A percentile compares a stretch with the other conserved stretches of the same genome.
Conservation (phyloP, 2,113 vertebrate genomes). For the Mormoops blainvillei region DNA sequence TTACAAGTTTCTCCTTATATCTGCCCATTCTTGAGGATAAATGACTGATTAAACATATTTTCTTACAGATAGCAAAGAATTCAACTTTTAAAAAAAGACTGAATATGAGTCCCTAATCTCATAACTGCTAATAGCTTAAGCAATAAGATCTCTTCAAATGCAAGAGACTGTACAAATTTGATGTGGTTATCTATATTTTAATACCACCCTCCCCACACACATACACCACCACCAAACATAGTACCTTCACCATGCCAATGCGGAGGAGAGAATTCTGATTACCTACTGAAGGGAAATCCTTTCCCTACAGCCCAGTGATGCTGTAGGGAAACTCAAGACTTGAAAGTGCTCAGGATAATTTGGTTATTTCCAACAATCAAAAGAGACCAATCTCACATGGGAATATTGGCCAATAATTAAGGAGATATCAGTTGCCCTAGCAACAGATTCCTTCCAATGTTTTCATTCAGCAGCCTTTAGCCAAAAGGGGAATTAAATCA, state of each 20-base stretch:
- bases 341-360: constrained; percentile 56
- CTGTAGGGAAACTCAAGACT: constrained; percentile 53
- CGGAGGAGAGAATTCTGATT: constrained; percentile 13
- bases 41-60: constrained; percentile 23
- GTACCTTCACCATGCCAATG: neutral
- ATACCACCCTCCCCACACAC: neutral
- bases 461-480: constrained; percentile 70
- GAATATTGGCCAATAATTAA: constrained; percentile 75
- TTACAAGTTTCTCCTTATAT: constrained; percentile 24
- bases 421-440: constrained; percentile 74
- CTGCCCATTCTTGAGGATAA: constrained; percentile 41
- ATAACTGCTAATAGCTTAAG: neutral
- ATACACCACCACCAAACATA: neutral
- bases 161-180: constrained; percentile 15
- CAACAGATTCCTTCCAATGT: constrained; percentile 74
- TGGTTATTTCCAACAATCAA: constrained; percentile 68
- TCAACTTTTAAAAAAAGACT: neutral
- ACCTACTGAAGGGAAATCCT: neutral
- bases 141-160: constrained; percentile 21
- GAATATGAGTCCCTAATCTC: constrained; percentile 27
- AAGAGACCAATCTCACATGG: constrained; percentile 67
- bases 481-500: constrained; percentile 73
- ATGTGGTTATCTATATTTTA: neutral
- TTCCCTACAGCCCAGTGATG: neutral
- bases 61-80: constrained; percentile 42